phyloP scores from a whole-genome alignment of 2,888 invertebrate species.

The Pachydiplax longipennis region DNA sequence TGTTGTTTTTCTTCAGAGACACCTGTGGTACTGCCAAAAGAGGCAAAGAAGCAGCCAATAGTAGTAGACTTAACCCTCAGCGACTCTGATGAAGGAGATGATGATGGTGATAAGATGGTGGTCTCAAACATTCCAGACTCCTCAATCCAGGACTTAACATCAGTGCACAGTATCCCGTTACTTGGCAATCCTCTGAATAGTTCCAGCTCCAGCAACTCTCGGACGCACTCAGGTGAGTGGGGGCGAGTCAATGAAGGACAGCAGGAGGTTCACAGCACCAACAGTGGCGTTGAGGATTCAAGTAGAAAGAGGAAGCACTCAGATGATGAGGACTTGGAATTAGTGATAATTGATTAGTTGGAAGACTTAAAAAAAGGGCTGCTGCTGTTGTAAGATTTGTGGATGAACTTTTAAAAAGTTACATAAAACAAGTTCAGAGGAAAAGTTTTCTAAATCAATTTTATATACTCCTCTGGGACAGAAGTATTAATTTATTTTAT shows the following conservation, averaged over 20 bases:
- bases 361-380: neutral
- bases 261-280: constrained; percentile 5
- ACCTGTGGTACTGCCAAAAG: neutral
- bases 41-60: constrained; percentile 51
- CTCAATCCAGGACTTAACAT: neutral
- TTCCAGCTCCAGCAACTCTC: neutral
- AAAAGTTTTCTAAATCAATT: neutral
- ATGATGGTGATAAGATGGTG: constrained; percentile 65
- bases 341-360: constrained; percentile 30
- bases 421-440: neutral
- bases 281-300: neutral
- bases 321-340: constrained; percentile 17
- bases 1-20: neutral
- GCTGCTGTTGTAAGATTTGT: constrained; percentile 33
- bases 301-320: neutral
- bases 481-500: neutral
- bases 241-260: neutral
- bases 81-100: constrained; percentile 69
- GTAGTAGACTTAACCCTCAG: constrained; percentile 76
- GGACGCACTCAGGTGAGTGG: constrained; percentile 33
- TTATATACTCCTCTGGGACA: neutral
- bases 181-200: neutral
- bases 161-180: neutral
- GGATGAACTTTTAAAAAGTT: neutral
- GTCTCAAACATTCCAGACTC: constrained; percentile 27